Conservation (phyloP, 2,113 vertebrate genomes). For the Strix aluco region DNA sequence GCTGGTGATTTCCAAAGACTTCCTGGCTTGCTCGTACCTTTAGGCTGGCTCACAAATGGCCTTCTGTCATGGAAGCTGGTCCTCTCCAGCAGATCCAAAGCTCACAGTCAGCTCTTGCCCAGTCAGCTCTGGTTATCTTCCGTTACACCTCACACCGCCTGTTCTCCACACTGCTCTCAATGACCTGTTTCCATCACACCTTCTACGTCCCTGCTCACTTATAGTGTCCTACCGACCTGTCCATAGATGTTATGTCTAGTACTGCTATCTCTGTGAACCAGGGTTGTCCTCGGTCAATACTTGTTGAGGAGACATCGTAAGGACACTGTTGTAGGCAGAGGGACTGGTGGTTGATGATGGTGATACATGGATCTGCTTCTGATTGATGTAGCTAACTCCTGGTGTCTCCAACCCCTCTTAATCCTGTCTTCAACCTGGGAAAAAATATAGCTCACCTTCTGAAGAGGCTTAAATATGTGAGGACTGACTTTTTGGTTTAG, state of each 20-base stretch:
- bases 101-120: not conserved
- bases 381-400: not conserved
- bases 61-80: not conserved
- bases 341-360: not conserved
- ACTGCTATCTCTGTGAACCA: not conserved
- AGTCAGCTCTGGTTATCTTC: not conserved
- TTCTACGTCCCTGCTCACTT: fast-evolving
- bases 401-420: not conserved
- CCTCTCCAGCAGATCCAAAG: not conserved
- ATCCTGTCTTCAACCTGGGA: not conserved
- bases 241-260: not conserved
- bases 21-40: not conserved
- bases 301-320: not conserved
- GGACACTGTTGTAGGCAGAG: not conserved
- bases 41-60: not conserved
- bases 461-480: not conserved
- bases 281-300: not conserved
- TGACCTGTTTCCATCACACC: not conserved
- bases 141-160: not conserved
- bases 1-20: not conserved
- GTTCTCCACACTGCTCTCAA: not conserved
- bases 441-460: not conserved
- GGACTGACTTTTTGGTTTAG: not conserved
- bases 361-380: not conserved
- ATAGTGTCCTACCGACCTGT: too few relatives aligned